Base-by-base conservation (phyloP, 1,140 invertebrate genomes). In the Drosophila baimaii region DNA sequence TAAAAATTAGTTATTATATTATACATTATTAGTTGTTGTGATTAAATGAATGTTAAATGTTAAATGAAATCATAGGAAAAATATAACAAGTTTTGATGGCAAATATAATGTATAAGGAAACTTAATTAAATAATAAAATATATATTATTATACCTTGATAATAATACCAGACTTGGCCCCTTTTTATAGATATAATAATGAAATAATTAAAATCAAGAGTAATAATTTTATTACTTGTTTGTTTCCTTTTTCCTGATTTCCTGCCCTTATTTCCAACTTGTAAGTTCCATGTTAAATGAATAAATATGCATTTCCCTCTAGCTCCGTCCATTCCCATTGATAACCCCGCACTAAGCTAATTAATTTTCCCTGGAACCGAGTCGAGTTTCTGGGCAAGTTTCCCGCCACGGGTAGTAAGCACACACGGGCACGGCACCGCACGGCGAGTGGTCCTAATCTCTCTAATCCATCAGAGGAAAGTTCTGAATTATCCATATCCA, bases 401-500 rank as follows among this genome's bases (percentile, higher is more conserved):
- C 46, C 4, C n/a, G 65, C 61, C 65, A 41, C 44, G 33, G 33
- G 9, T 33, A 68, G 29, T 27, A 68, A 35, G 27, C 63, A 47
- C 64, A 65, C 59, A 68, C 66, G 25, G 27, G 19, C 47, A 31
- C 64, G 13, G 15, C 52, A 19, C 19, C 13, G 25, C n/a, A n/a
- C n/a, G n/a, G n/a, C n/a, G n/a, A n/a, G 19, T 7, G 43, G 25
- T 33, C 46, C 52, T 47, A 72, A 72, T 72, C 69, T 71, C 46
- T 71, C n/a, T 58, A 72, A 72, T 71, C 66, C 69, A 72, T 72
- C 69, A 72, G 65, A 72, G 68, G 31, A n/a, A 17, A 46, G 43
- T 58, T 72, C 43, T 58, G 52, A 72, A 72, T 72, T 71, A 71
- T 72, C 69, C 66, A 72, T 57, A 57, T 46, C 33, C 65, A 71